A percentile compares a stretch with the other conserved stretches of the same genome.
Evolutionary conservation across 23 tunicate genomes (phyloP).

Genomic region (Aplidium turbinatum): DNA sequence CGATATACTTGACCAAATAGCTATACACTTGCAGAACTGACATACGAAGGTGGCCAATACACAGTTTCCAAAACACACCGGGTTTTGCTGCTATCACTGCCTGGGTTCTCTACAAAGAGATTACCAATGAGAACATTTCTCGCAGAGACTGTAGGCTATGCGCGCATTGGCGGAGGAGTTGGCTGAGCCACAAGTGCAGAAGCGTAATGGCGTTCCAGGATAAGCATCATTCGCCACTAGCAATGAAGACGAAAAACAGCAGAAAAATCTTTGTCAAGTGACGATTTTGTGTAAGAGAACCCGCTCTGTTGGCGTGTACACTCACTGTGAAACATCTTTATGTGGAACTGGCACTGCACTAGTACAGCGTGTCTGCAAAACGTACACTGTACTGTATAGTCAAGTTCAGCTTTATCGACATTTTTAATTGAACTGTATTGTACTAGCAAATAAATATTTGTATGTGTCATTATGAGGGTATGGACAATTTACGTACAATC

Average conservation of each 20-base stretch:
- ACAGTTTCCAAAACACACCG: constrained; percentile 11
- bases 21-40: constrained; percentile 11
- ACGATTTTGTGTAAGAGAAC: constrained; percentile 12
- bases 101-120: constrained; percentile 27
- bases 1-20: constrained; percentile 7
- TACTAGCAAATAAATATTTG: too few species aligned
- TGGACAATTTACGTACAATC: too few species aligned
- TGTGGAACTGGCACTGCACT: constrained; percentile 14
- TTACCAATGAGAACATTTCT: constrained; percentile 18
- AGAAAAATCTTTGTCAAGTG: constrained; percentile 5
- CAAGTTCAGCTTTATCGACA: too few species aligned
- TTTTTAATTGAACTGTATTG: too few species aligned
- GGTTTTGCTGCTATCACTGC: constrained; percentile 16
- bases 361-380: constrained; percentile 9
- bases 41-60: constrained; percentile 21
- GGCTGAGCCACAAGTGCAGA: constrained; percentile 12
- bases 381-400: too few species aligned
- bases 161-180: constrained; percentile 23
- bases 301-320: constrained; percentile 26
- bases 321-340: constrained; percentile 11
- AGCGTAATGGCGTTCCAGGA: too few species aligned
- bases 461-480: too few species aligned
- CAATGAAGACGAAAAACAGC: constrained; percentile 2
- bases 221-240: neutral
- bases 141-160: neutral